A percentile compares a stretch with the other conserved stretches of the same genome.
These are phyloP conservation scores for Drosophila planitibia DNA, from an alignment of 2,888 invertebrate genomes.

Conservation along the genomic window DNA sequence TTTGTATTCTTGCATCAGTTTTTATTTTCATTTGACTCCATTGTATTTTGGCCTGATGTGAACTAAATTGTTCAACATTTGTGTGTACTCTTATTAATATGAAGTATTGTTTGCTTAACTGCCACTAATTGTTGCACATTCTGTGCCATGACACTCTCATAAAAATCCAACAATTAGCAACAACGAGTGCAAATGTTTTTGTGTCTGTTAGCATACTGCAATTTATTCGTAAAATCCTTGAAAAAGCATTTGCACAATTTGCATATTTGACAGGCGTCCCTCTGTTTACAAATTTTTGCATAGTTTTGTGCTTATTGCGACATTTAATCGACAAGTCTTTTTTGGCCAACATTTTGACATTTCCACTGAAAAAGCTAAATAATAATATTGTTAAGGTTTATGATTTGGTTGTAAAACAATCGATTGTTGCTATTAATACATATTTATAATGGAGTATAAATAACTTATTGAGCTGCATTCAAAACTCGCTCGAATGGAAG, in stretches of 20 bases:
- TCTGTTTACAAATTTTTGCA: slow-evolving; percentile 43
- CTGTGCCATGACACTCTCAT: slow-evolving; percentile 46
- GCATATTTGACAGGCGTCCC: slow-evolving; percentile 69
- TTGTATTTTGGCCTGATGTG: slow-evolving; percentile 19
- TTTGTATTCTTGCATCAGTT: slow-evolving; percentile 5
- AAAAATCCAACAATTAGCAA: slow-evolving; percentile 17
- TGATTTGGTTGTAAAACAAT: not conserved
- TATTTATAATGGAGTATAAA: not conserved
- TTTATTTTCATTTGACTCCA: not conserved
- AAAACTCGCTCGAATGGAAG: not conserved
- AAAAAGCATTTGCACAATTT: slow-evolving; percentile 49
- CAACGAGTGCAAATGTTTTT: slow-evolving; percentile 41
- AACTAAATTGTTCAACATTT: slow-evolving; percentile 48
- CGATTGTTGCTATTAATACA: not conserved
- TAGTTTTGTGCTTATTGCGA: slow-evolving; percentile 44
- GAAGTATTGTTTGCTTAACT: slow-evolving; percentile 46
- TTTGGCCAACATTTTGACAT: slow-evolving; percentile 66
- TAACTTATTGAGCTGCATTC: not conserved
- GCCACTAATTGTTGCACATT: slow-evolving; percentile 63
- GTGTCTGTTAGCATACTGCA: slow-evolving; percentile 17
- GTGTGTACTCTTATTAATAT: slow-evolving; percentile 43
- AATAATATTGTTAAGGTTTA: not conserved
- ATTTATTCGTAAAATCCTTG: slow-evolving; percentile 29
- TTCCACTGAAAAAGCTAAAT: slow-evolving; percentile 34
- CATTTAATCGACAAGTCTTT: slow-evolving; percentile 49